These are phyloP conservation scores for Halocaridina rubra DNA, from an alignment of 2,888 invertebrate genomes.

Conservation along the genomic window DNA sequence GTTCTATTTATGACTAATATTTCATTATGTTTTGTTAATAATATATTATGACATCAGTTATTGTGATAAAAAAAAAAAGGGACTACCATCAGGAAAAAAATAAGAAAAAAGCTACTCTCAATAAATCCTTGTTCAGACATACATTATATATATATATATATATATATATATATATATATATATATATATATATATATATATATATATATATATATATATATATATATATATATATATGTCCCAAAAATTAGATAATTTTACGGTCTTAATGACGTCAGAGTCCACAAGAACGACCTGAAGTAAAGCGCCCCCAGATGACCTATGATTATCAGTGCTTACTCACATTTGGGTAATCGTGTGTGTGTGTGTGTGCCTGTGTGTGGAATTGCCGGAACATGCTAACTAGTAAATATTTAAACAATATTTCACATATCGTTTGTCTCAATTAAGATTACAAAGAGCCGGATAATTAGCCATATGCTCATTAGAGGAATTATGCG, in stretches of 20 bases:
- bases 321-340: neutral
- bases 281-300: neutral
- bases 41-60: no score
- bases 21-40: no score
- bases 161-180: neutral
- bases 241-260: neutral
- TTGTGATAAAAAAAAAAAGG: neutral
- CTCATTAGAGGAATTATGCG: no score
- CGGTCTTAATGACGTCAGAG: neutral
- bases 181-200: neutral
- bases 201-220: neutral
- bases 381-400: conserved; percentile 28
- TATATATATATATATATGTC: neutral
- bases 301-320: neutral
- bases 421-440: conserved; percentile 24
- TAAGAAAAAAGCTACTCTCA: neutral
- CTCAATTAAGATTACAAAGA: neutral
- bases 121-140: neutral
- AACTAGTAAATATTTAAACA: conserved; percentile 42
- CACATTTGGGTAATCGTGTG: neutral
- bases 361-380: neutral
- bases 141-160: neutral
- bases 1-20: no score
- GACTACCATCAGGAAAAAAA: neutral
- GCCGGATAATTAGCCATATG: neutral